phyloP scores from a whole-genome alignment of 1,140 invertebrate genomes.

The Goniozus legneri region DNA sequence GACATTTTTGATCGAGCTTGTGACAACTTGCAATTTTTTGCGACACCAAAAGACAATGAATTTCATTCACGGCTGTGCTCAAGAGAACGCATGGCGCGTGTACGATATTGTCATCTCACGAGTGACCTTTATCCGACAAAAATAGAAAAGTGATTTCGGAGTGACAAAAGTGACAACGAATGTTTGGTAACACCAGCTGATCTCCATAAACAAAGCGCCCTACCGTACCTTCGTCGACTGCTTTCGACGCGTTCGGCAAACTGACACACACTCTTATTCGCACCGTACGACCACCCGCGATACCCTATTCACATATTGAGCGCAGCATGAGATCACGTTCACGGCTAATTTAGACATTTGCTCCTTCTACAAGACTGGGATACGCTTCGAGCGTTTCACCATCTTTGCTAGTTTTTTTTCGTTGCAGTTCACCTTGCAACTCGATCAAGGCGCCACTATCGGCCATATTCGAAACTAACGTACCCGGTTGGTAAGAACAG shows the following conservation, averaged over 20 bases:
- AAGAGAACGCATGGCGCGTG: not conserved
- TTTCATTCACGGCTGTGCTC: not conserved
- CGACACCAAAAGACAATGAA: not conserved
- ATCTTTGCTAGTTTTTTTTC: conserved; percentile 30
- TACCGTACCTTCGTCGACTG: conserved; percentile 34
- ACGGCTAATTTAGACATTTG: conserved; percentile 45
- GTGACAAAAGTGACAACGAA: conserved; percentile 30
- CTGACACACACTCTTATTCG: conserved; percentile 21
- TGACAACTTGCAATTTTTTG: conserved; percentile 10
- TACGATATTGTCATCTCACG: conserved; percentile 7
- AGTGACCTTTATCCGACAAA: conserved; percentile 30
- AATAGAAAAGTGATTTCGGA: conserved; percentile 27
- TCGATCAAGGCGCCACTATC: too few species aligned
- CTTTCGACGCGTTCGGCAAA: conserved; percentile 11
- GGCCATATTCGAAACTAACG: too few species aligned
- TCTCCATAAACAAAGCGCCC: conserved; percentile 47
- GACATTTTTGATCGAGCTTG: too few species aligned
- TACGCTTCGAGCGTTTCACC: conserved; percentile 31
- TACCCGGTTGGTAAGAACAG: too few species aligned
- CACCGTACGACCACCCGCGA: conserved; percentile 15
- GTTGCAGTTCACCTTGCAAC: conserved; percentile 12
- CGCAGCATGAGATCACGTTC: conserved; percentile 7
- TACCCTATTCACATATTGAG: conserved; percentile 37
- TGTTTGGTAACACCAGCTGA: conserved; percentile 50
- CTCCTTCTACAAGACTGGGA: too few species aligned